These are phyloP conservation scores for Clarias fuscus DNA, from an alignment of 2,797 vertebrate species.

Conservation along the genomic window DNA sequence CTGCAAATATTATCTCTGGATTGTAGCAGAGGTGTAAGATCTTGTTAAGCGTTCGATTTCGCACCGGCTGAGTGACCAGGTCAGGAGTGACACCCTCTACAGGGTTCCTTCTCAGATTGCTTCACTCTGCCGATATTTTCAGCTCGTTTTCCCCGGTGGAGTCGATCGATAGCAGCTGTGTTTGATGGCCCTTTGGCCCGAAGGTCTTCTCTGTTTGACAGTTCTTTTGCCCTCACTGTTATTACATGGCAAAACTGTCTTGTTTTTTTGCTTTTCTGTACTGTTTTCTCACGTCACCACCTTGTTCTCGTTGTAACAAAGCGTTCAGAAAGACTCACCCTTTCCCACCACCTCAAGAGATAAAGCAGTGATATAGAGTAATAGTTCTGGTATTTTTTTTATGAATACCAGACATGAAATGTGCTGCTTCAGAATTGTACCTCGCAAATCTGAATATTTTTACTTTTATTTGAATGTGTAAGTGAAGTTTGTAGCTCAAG, in stretches of 20 bases:
- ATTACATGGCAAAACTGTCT: slow-evolving; percentile 68
- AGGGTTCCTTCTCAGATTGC: slow-evolving; percentile 62
- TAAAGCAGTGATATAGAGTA: not conserved
- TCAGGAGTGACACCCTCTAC: slow-evolving; percentile 59
- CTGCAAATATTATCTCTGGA: not conserved
- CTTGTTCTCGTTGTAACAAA: slow-evolving; percentile 1
- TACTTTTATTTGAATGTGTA: not conserved
- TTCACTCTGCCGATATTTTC: slow-evolving; percentile 57
- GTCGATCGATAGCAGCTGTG: slow-evolving; percentile 65
- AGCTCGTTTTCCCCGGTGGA: slow-evolving; percentile 56
- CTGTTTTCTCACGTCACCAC: slow-evolving; percentile 26
- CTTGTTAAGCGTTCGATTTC: slow-evolving; percentile 41
- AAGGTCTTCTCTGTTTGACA: slow-evolving; percentile 52
- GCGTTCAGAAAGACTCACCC: not conserved
- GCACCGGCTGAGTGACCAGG: slow-evolving; percentile 40
- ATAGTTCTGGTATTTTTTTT: not conserved
- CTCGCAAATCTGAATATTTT: not conserved
- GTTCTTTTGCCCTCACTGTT: slow-evolving; percentile 62
- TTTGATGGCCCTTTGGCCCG: slow-evolving; percentile 52
- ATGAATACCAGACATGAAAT: not conserved
- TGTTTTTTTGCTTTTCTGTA: slow-evolving; percentile 57
- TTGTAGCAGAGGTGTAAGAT: not conserved
- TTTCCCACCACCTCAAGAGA: not conserved
- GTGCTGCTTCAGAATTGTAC: not conserved
- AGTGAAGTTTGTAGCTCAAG: not conserved